These are phyloP conservation scores for Colaptes auratus DNA, from an alignment of 2,113 vertebrate species.

Conservation along the genomic window DNA sequence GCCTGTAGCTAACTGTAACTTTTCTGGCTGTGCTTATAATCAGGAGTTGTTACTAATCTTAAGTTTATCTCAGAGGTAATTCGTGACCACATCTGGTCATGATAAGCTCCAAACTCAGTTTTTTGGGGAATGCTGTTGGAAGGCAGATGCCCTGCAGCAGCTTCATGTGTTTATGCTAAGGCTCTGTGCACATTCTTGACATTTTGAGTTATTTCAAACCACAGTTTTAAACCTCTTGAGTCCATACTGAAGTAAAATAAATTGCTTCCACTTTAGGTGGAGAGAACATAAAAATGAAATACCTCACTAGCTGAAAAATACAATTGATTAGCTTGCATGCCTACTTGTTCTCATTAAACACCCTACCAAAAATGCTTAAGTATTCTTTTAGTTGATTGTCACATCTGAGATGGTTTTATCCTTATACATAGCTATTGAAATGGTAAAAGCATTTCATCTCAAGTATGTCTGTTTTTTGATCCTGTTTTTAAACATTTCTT, in stretches of 20 bases:
- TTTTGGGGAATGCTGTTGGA: not conserved
- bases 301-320: not conserved
- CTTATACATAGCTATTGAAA: not conserved
- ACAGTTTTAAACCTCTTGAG: not conserved
- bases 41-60: not conserved
- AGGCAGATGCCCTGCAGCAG: not conserved
- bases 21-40: not conserved
- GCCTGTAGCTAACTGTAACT: not conserved
- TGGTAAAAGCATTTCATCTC: not conserved
- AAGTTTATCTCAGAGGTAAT: not conserved
- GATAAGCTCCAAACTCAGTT: not conserved
- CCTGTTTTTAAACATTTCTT: not conserved
- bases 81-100: not conserved
- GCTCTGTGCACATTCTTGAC: not conserved
- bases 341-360: not conserved
- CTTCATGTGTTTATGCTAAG: rapidly evolving
- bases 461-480: not conserved
- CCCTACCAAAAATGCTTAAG: not conserved
- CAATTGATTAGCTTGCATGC: not conserved
- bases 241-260: not conserved
- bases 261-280: not conserved
- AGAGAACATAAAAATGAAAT: not conserved
- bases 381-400: not conserved
- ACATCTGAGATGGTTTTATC: not conserved
- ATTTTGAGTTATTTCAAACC: not conserved